Evolutionary conservation across 1,140 invertebrate genomes (phyloP).

Genomic region (Nilaparvata lugens): DNA sequence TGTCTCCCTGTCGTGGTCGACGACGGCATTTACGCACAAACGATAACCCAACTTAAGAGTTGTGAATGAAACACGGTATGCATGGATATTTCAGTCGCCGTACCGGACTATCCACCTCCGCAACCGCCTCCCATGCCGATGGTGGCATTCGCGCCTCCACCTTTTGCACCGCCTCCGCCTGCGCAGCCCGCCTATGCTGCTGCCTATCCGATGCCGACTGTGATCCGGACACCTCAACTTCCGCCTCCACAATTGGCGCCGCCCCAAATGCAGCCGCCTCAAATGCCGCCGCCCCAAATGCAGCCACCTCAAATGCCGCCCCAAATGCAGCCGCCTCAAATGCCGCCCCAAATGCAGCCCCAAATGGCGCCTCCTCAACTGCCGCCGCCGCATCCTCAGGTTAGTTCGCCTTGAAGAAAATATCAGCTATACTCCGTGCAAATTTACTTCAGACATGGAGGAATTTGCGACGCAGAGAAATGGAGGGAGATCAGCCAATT

Average conservation of each 20-base stretch:
- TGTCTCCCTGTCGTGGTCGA: too few species aligned
- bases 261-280: too few species aligned
- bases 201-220: not conserved
- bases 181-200: not conserved
- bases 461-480: too few species aligned
- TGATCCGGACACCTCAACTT: not conserved
- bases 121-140: not conserved
- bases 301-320: too few species aligned
- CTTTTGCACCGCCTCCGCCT: not conserved
- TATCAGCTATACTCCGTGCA: not conserved
- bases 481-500: too few species aligned
- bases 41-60: too few species aligned
- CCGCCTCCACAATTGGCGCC: too few species aligned
- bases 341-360: not conserved
- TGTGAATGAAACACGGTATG: too few species aligned
- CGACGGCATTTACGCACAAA: too few species aligned
- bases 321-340: not conserved
- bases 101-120: not conserved
- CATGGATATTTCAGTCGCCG: too few species aligned
- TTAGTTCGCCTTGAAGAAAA: not conserved
- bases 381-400: conserved; percentile 19
- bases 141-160: not conserved
- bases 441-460: too few species aligned
- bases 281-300: too few species aligned
- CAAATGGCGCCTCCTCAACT: not conserved